Evolutionary conservation across 2,113 vertebrate genomes (phyloP), one percentile per base, ranked within the genome.

Genomic region (Xyliphius kryptos): DNA sequence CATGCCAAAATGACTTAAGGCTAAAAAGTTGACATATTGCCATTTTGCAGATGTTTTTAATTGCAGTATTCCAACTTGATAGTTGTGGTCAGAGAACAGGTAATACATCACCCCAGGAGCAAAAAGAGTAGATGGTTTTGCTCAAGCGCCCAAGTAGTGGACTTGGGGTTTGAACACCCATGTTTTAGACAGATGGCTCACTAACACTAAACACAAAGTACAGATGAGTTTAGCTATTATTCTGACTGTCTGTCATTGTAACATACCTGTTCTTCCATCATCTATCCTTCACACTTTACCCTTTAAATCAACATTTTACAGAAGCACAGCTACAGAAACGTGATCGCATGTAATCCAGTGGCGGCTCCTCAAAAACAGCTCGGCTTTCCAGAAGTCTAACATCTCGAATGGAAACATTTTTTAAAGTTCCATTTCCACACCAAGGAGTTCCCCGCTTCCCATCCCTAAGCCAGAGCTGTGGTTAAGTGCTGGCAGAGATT

Each of bases 341-440:
- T 46, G 78, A 80, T 82, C 77, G 70, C 64, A 77, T 79, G 80
- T 76, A 62, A 68, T 56, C 40, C 58, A 69, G 20, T 41, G 74
- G 75, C 43, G 11, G 65, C 67, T 78, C 76, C 76, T 71, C 68
- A 63, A 64, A 26, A 20, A 55, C 56, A 68, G 53, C 32, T 68
- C 74, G 67, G 69, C 73, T 77, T 79, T 78, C 71, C 76, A 80
- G 47, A 53, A 16, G 63, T 70, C 56, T 65, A 67, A 78, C 57
- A 58, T 70, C 43, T 57, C 38, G 66, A 77, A 79, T 77, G 76
- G 77, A 80, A 84, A 80, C 79, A 76, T 74, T 79, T 70, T 74
- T 77, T 36, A 63, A 46, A 74, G 59, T 67, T 50, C 68, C 57
- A 77, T 73, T 67, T 67, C 70, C 49, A 61, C 59, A 68, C 44